Conservation (phyloP, 2,113 vertebrate species). For the Chlamydotis undulata region DNA sequence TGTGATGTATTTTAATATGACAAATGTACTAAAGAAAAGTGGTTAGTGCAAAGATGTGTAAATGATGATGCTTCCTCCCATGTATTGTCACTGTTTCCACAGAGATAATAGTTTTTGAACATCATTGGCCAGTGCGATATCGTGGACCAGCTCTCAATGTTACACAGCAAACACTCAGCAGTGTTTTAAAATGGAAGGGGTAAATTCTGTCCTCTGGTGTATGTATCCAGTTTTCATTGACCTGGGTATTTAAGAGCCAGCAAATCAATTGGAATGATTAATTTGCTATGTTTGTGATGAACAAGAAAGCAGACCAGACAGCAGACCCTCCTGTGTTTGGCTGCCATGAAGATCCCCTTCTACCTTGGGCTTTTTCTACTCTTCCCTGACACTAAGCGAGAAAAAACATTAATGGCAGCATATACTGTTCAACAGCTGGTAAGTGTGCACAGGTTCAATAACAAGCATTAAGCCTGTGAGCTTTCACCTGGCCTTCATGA, state of each 20-base stretch:
- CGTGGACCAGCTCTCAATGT: neutral
- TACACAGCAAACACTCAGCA: neutral
- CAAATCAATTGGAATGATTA: neutral
- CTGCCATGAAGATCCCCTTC: accelerated
- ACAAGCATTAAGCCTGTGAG: neutral
- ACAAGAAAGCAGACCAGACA: neutral
- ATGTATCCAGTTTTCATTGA: neutral
- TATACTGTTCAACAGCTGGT: neutral
- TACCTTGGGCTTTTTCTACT: neutral
- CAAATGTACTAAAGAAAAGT: constrained; percentile 1
- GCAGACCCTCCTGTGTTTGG: neutral
- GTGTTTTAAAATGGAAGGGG: neutral
- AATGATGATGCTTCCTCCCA: neutral
- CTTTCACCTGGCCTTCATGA: neutral
- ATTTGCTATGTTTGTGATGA: neutral
- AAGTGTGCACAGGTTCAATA: neutral
- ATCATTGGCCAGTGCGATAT: neutral
- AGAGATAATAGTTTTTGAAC: neutral
- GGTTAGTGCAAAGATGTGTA: neutral
- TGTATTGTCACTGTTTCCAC: neutral
- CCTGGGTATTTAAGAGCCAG: neutral
- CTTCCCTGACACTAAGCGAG: neutral
- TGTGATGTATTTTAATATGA: constrained; percentile 36
- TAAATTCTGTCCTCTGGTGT: neutral
- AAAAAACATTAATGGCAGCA: neutral